Base-by-base conservation (phyloP, 2,888 invertebrate species). In the Mythimna loreyi region DNA sequence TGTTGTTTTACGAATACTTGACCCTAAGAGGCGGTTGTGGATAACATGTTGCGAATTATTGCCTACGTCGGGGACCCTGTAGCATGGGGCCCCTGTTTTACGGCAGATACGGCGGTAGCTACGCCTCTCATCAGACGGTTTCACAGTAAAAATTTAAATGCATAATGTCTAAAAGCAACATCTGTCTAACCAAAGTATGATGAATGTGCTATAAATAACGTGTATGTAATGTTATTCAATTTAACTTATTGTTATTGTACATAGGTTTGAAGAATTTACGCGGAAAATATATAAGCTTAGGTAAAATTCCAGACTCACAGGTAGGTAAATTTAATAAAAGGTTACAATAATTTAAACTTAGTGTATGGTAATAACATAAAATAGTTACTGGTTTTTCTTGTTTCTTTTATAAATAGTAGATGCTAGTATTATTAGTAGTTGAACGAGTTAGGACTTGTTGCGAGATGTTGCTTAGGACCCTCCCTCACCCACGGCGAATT, bases 311-410 rank as follows among this genome's bases (percentile, higher is more conserved):
- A 25, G 6, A 28, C 23, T 11, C 23, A 33, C 40, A 21, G 43
- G 21, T 52, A 60, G 16, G 36, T 62, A 69, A 53, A 72, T 53
- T n/a, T n/a, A n/a, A n/a, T n/a, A n/a, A n/a, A n/a, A n/a, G 7
- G 5, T 55, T 25, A 9, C 11, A 25, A 40, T 63, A 72, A 23
- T 23, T 25, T 62, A 30, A 43, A 23, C 4, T 47, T 43, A 21
- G n/a, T 47, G 7, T 53, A 52, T 2, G 33, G 28, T 59, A 72
- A 53, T 47, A 30, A 45, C 23, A 25, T 56, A 1, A 23, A 36
- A 25, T 59, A 49, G 53, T 43, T 68, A 45, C 68, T 68, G 43
- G 57, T 75, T 69, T 52, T 72, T 62, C 21, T 58, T 55, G 3
- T 74, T 45, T 13, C 11, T 59, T 19, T 16, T 50, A 16, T 2